Conservation (phyloP, 2,797 vertebrate species). For the Hapalemur alaotrensis region DNA sequence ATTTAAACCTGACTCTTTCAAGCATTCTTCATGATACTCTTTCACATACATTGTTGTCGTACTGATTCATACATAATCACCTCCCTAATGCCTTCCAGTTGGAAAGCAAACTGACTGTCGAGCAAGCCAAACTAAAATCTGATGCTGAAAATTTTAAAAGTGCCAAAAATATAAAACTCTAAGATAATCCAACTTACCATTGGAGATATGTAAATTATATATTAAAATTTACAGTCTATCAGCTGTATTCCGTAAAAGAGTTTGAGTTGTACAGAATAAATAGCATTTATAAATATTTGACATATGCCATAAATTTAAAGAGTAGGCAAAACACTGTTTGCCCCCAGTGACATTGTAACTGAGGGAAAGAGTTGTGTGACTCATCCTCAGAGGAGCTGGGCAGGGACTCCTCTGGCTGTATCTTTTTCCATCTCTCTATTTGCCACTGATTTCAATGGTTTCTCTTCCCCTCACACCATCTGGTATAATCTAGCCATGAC, state of each 20-base stretch:
- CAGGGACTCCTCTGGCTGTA: neutral
- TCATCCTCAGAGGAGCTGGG: neutral
- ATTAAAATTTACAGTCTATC: conserved; percentile 44
- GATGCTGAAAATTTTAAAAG: conserved; percentile 32
- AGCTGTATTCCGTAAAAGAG: neutral
- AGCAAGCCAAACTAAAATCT: conserved; percentile 47
- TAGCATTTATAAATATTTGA: conserved; percentile 46
- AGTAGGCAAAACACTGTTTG: neutral
- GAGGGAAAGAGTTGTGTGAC: neutral
- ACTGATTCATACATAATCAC: conserved; percentile 58
- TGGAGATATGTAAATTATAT: conserved; percentile 38
- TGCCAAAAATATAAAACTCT: conserved; percentile 22
- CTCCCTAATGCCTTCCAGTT: conserved; percentile 28
- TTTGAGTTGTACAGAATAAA: neutral
- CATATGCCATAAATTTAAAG: neutral
- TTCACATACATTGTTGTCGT: conserved; percentile 18
- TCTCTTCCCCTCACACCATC: neutral
- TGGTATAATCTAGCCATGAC: neutral
- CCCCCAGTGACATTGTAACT: neutral
- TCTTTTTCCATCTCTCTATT: neutral
- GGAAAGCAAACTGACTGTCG: conserved; percentile 41
- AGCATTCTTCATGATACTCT: conserved; percentile 6
- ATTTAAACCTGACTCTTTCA: conserved; percentile 54
- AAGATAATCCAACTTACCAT: conserved; percentile 18
- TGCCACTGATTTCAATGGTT: neutral